Base-by-base conservation (phyloP, 2,888 invertebrate species). In the Scaeva pyrastri region DNA sequence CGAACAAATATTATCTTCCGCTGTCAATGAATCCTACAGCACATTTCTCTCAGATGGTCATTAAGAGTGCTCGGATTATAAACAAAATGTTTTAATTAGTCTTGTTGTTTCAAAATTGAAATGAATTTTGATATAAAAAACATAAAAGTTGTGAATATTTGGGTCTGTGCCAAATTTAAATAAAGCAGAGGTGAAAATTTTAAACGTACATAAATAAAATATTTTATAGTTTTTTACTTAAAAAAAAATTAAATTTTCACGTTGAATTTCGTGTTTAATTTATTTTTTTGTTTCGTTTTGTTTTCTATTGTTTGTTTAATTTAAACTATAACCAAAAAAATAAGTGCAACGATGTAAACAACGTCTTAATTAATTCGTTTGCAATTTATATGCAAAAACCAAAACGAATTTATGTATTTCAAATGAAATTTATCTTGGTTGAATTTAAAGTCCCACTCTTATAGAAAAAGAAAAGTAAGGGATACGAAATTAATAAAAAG, bases 311-410 rank as follows among this genome's bases (percentile, higher is more conserved):
- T 16, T 71, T 72, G 60, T 73, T 83, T 83, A 78, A 74, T 83
- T 78, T 70, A 36, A 62, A 78, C 14, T 60, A 41, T 2, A 21
- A 1, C 55, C 52, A 58, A 60, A 66, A 41, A 45, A 21, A 52
- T 31, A 52, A 23, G 48, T 73, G 62, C 68, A 78, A 79, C 16
- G 21, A 55, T 70, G 79, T 84, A 64, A 84, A 79, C 83, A 75
- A 62, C 48, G 19, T 50, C 58, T 84, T 64, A 70, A 83, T 83
- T 78, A 83, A 70, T 74, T 83, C 64, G 56, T 78, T 71, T 74
- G 74, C 58, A 66, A 58, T 77, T 64, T 64, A 45, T 60, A 64
- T 64, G 43, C 43, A 64, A 62, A 62, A 26, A 3, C 12, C 19
- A 12, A n/a, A 39, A 41, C 19, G 14, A 12, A 60, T 60, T 41